phyloP scores from a whole-genome alignment of 2,797 vertebrate species.

The Lepus oiostolus region DNA sequence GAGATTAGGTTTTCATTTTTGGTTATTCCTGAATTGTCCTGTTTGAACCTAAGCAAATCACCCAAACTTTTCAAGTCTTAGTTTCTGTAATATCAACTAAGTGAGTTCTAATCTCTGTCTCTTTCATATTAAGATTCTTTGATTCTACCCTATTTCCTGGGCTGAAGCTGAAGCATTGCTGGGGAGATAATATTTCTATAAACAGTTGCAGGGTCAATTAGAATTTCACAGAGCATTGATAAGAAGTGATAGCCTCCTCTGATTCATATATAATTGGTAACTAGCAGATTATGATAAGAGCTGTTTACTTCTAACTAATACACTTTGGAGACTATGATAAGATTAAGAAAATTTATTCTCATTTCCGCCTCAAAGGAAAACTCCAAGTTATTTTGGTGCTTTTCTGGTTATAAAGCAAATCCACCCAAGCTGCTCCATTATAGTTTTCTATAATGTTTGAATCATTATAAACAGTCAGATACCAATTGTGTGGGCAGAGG shows the following conservation, averaged over 20 bases:
- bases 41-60: neutral
- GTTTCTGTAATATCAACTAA: slow-evolving; percentile 59
- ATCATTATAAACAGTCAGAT: neutral
- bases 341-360: slow-evolving; percentile 58
- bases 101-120: slow-evolving; percentile 49
- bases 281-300: slow-evolving; percentile 48
- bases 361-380: slow-evolving; percentile 49
- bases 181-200: slow-evolving; percentile 51
- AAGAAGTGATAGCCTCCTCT: slow-evolving; percentile 48
- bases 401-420: slow-evolving; percentile 51
- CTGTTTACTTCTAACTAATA: slow-evolving; percentile 48
- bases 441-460: slow-evolving; percentile 6
- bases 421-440: neutral
- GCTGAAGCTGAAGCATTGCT: neutral
- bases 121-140: slow-evolving; percentile 62
- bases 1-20: slow-evolving; percentile 9
- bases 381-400: slow-evolving; percentile 30
- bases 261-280: slow-evolving; percentile 41
- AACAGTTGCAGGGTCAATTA: slow-evolving; percentile 48
- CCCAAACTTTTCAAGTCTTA: slow-evolving; percentile 14
- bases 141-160: slow-evolving; percentile 39
- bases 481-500: neutral
- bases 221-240: slow-evolving; percentile 52
- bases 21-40: neutral
- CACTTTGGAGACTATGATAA: slow-evolving; percentile 8